These are phyloP conservation scores for Epinephelus cyanopodus DNA, from an alignment of 2,113 vertebrate species.

Conservation along the genomic window DNA sequence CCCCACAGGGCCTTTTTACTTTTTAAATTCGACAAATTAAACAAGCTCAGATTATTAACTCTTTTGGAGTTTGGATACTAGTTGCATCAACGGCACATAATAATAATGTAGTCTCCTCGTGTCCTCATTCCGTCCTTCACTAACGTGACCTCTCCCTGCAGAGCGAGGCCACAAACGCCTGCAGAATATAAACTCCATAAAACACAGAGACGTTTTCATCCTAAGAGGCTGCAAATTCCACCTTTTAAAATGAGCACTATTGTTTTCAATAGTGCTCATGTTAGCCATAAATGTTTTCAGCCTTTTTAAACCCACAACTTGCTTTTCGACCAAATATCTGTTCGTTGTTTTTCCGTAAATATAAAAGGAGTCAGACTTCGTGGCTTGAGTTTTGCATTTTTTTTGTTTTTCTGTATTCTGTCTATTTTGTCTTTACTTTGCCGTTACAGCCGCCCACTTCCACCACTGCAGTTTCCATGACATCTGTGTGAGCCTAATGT, in stretches of 20 bases:
- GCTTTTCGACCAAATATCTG: conserved; percentile 26
- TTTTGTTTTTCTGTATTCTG: background rate
- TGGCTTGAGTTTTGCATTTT: background rate
- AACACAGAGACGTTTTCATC: background rate
- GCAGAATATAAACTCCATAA: background rate
- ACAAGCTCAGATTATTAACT: background rate
- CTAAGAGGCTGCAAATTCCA: background rate
- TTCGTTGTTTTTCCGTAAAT: background rate
- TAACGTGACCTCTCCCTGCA: background rate
- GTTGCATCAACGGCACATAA: background rate
- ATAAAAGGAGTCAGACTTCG: conserved; percentile 2
- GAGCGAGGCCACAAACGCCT: background rate
- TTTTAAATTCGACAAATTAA: background rate
- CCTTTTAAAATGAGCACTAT: background rate
- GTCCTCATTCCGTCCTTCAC: background rate
- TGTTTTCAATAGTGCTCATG: too few species aligned
- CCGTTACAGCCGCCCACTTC: background rate
- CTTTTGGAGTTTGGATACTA: background rate
- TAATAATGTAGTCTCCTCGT: background rate
- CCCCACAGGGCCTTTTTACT: background rate
- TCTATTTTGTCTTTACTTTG: background rate
- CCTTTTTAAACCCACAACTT: conserved; percentile 33
- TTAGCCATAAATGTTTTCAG: conserved; percentile 28
- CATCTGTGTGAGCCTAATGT: conserved; percentile 21
- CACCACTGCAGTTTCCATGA: conserved; percentile 46